These are phyloP conservation scores for Pantherophis alleghaniensis DNA, from an alignment of 2,797 vertebrate genomes.

Conservation along the genomic window DNA sequence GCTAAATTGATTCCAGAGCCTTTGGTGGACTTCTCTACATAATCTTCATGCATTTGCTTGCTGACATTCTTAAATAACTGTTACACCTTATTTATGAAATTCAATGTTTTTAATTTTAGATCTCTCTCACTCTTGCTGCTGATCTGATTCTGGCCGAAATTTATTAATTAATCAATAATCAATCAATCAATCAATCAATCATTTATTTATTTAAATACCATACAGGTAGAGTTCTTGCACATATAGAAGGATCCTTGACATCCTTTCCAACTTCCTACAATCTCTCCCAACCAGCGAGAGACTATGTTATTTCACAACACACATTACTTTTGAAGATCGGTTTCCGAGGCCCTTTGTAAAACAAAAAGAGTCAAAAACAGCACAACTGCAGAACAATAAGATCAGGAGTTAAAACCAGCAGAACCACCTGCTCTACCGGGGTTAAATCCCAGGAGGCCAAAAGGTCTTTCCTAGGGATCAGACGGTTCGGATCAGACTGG, in stretches of 20 bases:
- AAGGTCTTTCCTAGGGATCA: not conserved
- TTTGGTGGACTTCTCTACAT: not conserved
- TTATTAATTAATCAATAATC: too few relatives aligned
- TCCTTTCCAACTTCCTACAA: not conserved
- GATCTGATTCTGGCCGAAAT: not conserved
- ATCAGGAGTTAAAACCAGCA: not conserved
- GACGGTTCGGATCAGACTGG: too few relatives aligned
- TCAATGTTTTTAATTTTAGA: not conserved
- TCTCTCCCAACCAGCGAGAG: not conserved
- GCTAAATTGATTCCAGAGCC: not conserved
- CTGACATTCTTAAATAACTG: not conserved
- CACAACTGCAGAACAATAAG: not conserved
- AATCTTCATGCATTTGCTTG: not conserved
- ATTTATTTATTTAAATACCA: not conserved
- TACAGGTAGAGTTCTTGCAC: not conserved
- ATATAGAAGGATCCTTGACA: too few relatives aligned
- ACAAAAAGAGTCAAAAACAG: not conserved
- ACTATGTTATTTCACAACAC: not conserved
- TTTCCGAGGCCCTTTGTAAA: not conserved
- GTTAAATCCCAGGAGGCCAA: not conserved
- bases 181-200: too few relatives aligned
- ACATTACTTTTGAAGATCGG: not conserved
- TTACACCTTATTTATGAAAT: too few relatives aligned
- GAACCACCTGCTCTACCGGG: not conserved
- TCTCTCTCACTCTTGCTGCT: not conserved